These are phyloP conservation scores for Sarcophaga bullata DNA, from an alignment of 1,140 invertebrate genomes.

Conservation along the genomic window DNA sequence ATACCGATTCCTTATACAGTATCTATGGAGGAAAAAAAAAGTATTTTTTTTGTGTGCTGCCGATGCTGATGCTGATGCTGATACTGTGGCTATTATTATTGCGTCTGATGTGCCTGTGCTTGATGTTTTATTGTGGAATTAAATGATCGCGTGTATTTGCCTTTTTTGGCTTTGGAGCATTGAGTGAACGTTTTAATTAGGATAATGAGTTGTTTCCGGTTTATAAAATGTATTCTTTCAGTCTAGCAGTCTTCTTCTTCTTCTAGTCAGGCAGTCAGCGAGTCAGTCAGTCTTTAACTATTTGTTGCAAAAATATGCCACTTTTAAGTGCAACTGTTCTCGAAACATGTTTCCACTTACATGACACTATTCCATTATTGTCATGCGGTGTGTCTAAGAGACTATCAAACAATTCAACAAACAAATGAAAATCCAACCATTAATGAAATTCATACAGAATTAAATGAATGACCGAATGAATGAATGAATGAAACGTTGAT, in stretches of 20 bases:
- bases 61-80: too few species aligned
- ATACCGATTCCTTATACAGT: too few species aligned
- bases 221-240: slow-evolving; percentile 26
- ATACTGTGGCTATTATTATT: too few species aligned
- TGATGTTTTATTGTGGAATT: slow-evolving; percentile 6
- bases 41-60: too few species aligned
- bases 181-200: slow-evolving; percentile 64
- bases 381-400: background rate
- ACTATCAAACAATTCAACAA: background rate
- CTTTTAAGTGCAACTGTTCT: background rate
- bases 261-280: too few species aligned
- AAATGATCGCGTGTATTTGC: slow-evolving; percentile 35
- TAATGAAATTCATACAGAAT: slow-evolving; percentile 34
- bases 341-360: slow-evolving; percentile 6
- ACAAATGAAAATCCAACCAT: background rate
- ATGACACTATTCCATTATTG: slow-evolving; percentile 28
- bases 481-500: background rate
- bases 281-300: background rate
- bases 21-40: too few species aligned
- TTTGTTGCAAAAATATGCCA: background rate
- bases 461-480: slow-evolving; percentile 34
- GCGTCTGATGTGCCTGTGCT: background rate
- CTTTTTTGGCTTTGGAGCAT: slow-evolving; percentile 23
- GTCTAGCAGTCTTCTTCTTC: too few species aligned
- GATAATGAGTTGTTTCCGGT: slow-evolving; percentile 65